Percentiles rank a stretch among this genome's conserved stretches.
Conservation (phyloP, 2,888 invertebrate genomes). For the Pristionchus fissidentatus region DNA sequence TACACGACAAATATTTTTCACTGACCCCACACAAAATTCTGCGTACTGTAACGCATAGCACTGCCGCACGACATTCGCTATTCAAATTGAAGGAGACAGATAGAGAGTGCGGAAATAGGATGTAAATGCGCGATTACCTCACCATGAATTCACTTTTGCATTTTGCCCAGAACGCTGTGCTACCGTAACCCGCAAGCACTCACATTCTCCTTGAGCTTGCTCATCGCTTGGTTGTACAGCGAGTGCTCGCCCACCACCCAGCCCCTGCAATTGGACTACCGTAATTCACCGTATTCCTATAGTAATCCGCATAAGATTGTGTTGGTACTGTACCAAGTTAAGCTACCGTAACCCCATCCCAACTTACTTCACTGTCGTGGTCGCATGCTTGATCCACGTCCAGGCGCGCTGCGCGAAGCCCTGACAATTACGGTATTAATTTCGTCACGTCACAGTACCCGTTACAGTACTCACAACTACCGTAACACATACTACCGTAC, state of each 20-base stretch:
- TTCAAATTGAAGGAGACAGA: neutral
- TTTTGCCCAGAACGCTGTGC: neutral
- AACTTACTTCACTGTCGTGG: conserved; percentile 38
- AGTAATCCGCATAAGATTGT: no score
- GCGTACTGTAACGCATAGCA: no score
- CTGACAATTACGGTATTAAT: neutral
- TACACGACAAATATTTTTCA: no score
- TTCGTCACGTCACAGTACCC: neutral
- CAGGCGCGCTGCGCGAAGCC: conserved; percentile 2
- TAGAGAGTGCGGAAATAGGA: neutral
- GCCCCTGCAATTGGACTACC: neutral
- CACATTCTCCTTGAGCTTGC: conserved; percentile 44
- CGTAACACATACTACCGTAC: neutral
- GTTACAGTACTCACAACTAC: neutral
- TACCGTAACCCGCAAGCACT: neutral
- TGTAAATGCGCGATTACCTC: neutral
- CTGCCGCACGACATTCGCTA: no score
- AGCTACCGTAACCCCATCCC: no score
- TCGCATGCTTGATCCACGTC: conserved; percentile 22
- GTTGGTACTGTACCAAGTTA: no score
- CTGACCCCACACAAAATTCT: no score
- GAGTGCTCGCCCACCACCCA: conserved; percentile 39
- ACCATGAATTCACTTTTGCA: neutral
- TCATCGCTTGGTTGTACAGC: conserved; percentile 40
- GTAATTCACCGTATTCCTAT: neutral